Percentiles rank a stretch among this genome's conserved stretches.
Conservation (phyloP, 2,797 vertebrate species). For the Furcifer pardalis region DNA sequence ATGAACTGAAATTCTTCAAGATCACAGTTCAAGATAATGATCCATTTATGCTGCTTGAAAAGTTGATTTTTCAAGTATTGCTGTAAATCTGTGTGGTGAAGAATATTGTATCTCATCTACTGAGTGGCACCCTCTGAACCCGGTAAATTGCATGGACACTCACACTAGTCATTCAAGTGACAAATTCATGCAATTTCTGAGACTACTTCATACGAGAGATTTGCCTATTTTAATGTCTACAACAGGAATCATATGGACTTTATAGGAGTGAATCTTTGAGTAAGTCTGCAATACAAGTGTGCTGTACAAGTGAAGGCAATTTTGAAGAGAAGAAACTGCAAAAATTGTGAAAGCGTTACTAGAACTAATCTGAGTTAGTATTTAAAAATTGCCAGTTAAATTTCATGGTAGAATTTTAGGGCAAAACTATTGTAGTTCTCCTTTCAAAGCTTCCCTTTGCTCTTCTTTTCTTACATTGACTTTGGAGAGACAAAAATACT, state of each 20-base stretch:
- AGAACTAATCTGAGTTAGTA: neutral
- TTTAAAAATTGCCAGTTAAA: neutral
- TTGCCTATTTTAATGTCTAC: neutral
- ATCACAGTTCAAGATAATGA: too few relatives aligned
- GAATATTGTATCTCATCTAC: neutral
- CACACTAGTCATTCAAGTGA: neutral
- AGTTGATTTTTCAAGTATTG: neutral
- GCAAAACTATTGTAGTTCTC: neutral
- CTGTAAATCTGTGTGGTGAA: neutral
- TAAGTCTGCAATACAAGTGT: neutral
- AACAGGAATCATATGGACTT: neutral
- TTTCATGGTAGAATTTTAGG: neutral
- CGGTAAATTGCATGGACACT: neutral
- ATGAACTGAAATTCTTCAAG: neutral
- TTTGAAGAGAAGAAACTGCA: neutral
- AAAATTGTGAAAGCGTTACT: neutral
- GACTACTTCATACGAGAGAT: neutral
- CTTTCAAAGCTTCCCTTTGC: neutral
- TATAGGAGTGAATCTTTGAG: neutral
- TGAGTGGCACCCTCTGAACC: neutral
- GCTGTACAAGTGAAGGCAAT: neutral
- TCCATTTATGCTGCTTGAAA: neutral
- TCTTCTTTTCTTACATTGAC: neutral
- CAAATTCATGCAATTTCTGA: neutral
- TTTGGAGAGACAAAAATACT: neutral